These are phyloP conservation scores for Chunga burmeisteri DNA, from an alignment of 2,113 vertebrate genomes.

Conservation along the genomic window DNA sequence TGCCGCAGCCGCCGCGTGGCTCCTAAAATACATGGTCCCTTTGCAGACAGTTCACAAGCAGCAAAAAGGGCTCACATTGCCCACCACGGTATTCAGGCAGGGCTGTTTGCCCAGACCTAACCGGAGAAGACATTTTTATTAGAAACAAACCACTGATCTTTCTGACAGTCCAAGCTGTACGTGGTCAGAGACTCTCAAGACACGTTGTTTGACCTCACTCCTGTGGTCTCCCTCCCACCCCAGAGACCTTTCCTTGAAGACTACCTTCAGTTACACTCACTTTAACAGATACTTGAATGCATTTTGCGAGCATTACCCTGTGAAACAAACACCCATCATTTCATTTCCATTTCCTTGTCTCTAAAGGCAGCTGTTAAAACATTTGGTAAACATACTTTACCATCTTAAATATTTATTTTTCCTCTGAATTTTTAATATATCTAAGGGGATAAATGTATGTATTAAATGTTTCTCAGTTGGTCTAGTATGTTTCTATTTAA, in stretches of 20 bases:
- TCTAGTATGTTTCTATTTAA: slow-evolving; percentile 81
- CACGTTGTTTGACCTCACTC: background rate
- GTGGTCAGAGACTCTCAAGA: background rate
- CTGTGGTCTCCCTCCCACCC: background rate
- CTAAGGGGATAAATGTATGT: slow-evolving; percentile 76
- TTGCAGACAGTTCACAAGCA: background rate
- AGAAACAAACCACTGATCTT: background rate
- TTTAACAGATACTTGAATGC: slow-evolving; percentile 35
- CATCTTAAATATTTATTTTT: slow-evolving; percentile 83
- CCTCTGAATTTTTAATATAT: slow-evolving; percentile 82
- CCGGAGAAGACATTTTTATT: background rate
- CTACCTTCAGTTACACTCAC: slow-evolving; percentile 4
- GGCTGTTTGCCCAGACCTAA: background rate
- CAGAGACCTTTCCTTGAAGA: background rate
- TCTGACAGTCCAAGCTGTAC: background rate
- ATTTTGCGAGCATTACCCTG: slow-evolving; percentile 54
- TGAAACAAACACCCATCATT: slow-evolving; percentile 68
- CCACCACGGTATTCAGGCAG: background rate
- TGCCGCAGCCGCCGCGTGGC: accelerated
- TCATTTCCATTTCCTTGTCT: slow-evolving; percentile 71
- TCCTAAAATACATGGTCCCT: background rate
- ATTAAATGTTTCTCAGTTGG: slow-evolving; percentile 81
- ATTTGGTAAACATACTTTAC: slow-evolving; percentile 82
- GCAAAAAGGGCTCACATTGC: background rate
- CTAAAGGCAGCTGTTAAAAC: slow-evolving; percentile 75